Conservation (phyloP, 2,888 invertebrate species). For the Myopa tessellatipennis region DNA sequence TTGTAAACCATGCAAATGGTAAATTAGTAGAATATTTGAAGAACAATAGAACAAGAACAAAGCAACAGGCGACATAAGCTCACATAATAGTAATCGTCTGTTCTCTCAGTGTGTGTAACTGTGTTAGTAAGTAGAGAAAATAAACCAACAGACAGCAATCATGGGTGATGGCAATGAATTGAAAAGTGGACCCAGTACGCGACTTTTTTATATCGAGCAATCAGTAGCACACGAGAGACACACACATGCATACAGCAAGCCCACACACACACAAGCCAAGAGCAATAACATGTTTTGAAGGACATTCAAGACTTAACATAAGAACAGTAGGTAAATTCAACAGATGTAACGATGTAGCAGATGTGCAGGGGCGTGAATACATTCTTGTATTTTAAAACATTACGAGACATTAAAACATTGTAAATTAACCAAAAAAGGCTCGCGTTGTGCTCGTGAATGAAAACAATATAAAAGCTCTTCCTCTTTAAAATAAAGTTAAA, state of each 20-base stretch:
- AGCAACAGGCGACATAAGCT: not conserved
- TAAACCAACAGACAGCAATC: not conserved
- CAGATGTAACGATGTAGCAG: not conserved
- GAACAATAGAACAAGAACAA: not conserved
- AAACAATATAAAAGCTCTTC: conserved; percentile 40
- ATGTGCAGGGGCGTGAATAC: too few species aligned
- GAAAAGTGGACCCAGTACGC: conserved; percentile 58
- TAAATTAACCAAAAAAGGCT: conserved; percentile 48
- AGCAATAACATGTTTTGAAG: conserved; percentile 17
- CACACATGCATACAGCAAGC: too few species aligned
- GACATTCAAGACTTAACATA: not conserved
- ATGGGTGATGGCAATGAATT: conserved; percentile 52
- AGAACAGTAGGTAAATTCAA: conserved; percentile 38
- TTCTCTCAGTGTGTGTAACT: conserved; percentile 4
- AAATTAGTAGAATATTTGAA: not conserved
- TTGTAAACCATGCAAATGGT: not conserved
- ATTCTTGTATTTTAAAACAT: not conserved
- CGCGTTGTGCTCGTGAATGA: conserved; percentile 44
- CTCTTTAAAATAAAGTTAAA: conserved; percentile 16
- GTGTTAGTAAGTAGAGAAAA: not conserved
- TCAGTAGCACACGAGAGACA: conserved; percentile 32
- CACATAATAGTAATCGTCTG: not conserved
- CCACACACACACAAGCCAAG: not conserved
- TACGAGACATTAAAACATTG: conserved; percentile 36
- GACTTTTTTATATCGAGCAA: conserved; percentile 50